A percentile compares a stretch with the other conserved stretches of the same genome.
Evolutionary conservation across 2,888 invertebrate species (phyloP).

Genomic region (Parapristionchus giblindavisi): DNA sequence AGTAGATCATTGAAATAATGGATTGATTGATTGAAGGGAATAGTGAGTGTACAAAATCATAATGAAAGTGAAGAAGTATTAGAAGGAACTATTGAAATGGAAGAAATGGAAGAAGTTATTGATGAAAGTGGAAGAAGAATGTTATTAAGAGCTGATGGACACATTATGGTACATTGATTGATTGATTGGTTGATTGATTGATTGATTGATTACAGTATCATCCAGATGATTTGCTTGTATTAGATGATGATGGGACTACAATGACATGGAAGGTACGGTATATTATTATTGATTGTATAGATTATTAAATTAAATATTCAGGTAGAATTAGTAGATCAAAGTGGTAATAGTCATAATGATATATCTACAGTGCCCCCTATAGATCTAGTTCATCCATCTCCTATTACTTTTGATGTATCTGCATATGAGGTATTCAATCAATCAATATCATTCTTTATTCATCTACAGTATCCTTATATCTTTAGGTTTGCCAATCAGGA

Average conservation of each 20-base stretch:
- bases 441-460: no score
- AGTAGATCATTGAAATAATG: no score
- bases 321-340: constrained; percentile 17
- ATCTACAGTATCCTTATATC: no score
- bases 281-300: neutral
- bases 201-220: constrained; percentile 30
- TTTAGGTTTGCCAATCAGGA: constrained; percentile 26
- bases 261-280: constrained; percentile 32
- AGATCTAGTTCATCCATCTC: neutral
- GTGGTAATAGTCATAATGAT: neutral
- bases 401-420: constrained; percentile 33
- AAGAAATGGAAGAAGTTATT: constrained; percentile 24
- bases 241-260: constrained; percentile 32
- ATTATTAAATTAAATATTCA: neutral
- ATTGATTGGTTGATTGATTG: neutral
- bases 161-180: neutral
- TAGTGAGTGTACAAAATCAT: no score
- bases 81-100: constrained; percentile 19
- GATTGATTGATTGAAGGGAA: no score
- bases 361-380: neutral
- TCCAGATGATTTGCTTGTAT: constrained; percentile 10
- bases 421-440: constrained; percentile 29
- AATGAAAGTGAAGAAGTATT: constrained; percentile 3
- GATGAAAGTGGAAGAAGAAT: constrained; percentile 31
- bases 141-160: constrained; percentile 18